A percentile compares a stretch with the other conserved stretches of the same genome.
These are phyloP conservation scores for Rhopalosiphum padi DNA, from an alignment of 1,140 invertebrate genomes.

Conservation along the genomic window DNA sequence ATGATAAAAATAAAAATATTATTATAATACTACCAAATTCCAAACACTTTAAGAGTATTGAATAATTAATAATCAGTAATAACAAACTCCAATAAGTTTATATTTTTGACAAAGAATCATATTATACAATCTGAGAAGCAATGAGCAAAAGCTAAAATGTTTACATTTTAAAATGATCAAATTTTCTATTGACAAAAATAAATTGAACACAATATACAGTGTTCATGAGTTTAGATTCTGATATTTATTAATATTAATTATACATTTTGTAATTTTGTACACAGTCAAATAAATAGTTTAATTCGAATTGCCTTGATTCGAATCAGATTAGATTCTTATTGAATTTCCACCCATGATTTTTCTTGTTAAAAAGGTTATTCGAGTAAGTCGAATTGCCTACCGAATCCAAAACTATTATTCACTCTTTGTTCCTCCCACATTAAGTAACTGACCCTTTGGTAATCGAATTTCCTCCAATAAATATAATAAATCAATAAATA, in stretches of 20 bases:
- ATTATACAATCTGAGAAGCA: background rate
- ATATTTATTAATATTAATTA: background rate
- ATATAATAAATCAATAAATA: background rate
- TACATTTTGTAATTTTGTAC: background rate
- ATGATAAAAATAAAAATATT: too few relatives aligned
- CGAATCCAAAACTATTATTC: background rate
- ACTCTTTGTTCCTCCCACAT: background rate
- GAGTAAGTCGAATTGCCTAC: background rate
- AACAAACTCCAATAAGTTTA: too few relatives aligned
- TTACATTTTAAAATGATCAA: background rate
- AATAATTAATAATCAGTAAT: too few relatives aligned
- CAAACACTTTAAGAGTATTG: too few relatives aligned
- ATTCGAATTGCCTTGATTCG: background rate
- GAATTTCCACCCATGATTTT: background rate
- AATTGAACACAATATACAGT: background rate
- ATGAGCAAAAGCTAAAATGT: background rate
- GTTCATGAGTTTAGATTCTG: background rate
- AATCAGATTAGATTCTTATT: background rate
- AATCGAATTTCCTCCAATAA: background rate
- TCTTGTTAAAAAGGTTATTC: background rate
- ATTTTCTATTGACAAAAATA: background rate
- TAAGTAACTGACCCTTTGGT: background rate
- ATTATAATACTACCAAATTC: too few relatives aligned
- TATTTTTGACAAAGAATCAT: too few relatives aligned
- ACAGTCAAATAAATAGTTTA: background rate